These are phyloP conservation scores for Chunga burmeisteri DNA, from an alignment of 2,113 vertebrate species.

Conservation along the genomic window DNA sequence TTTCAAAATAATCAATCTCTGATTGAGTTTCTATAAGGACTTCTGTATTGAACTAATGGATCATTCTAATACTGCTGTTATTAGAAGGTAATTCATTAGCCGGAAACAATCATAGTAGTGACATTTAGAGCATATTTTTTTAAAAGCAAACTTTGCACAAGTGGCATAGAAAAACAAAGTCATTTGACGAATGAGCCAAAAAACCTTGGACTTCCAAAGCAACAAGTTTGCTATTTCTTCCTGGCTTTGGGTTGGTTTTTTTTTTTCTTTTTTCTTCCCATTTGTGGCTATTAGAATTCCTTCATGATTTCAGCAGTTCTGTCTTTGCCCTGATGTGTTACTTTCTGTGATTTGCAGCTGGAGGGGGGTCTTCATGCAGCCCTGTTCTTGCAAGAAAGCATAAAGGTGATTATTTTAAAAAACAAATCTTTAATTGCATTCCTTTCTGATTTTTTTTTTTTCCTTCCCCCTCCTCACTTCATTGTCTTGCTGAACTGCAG, in stretches of 20 bases:
- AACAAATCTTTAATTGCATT: conserved; percentile 35
- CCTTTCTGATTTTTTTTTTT: neutral
- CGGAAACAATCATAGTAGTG: neutral
- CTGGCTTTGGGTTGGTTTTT: neutral
- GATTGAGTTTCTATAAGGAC: neutral
- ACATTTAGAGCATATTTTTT: neutral
- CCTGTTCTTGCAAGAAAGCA: conserved; percentile 93
- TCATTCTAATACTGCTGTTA: neutral
- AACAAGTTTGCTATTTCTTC: neutral
- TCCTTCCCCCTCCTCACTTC: neutral
- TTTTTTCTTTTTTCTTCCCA: neutral
- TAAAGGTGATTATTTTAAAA: conserved; percentile 90
- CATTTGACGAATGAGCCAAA: neutral
- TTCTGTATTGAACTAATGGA: neutral
- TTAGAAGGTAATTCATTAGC: neutral
- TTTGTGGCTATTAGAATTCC: conserved; percentile 52
- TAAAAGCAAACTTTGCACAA: neutral
- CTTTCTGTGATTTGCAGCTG: conserved; percentile 88
- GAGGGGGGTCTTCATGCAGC: conserved; percentile 95
- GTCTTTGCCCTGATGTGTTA: conserved; percentile 75
- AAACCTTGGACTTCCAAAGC: neutral
- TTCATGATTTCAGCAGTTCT: conserved; percentile 51
- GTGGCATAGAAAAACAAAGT: neutral
- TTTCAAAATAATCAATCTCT: neutral
- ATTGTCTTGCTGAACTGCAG: conserved; percentile 29